A percentile compares a stretch with the other conserved stretches of the same genome.
These are phyloP conservation scores for Sipha flava DNA, from an alignment of 1,140 invertebrate species.

Conservation along the genomic window DNA sequence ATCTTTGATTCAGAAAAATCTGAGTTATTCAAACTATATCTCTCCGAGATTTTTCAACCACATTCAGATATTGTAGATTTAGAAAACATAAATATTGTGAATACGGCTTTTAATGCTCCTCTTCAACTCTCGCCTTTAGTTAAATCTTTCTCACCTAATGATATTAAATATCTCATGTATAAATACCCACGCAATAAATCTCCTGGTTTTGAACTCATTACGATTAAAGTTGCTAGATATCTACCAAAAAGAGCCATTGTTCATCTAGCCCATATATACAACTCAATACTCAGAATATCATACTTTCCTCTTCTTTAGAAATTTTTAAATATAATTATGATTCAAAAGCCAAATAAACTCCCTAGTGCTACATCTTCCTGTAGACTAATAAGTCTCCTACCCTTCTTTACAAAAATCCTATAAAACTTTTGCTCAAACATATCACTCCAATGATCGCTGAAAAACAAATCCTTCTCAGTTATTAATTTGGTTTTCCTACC, in stretches of 20 bases:
- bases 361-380: too few relatives aligned
- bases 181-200: neutral
- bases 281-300: too few relatives aligned
- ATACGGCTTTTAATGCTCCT: neutral
- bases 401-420: neutral
- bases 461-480: neutral
- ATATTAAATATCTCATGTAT: neutral
- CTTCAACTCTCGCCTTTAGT: neutral
- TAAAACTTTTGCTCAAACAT: neutral
- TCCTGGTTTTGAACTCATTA: slow-evolving; percentile 26
- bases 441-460: neutral
- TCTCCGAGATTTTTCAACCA: too few relatives aligned
- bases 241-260: too few relatives aligned
- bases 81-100: neutral
- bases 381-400: too few relatives aligned
- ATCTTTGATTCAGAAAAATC: slow-evolving; percentile 32
- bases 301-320: too few relatives aligned
- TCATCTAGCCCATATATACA: neutral
- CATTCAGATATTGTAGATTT: neutral
- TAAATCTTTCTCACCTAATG: neutral
- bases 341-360: too few relatives aligned
- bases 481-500: neutral
- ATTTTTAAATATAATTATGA: too few relatives aligned
- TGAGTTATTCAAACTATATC: neutral
- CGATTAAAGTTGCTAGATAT: neutral